Evolutionary conservation across 1,140 invertebrate species (phyloP).

Genomic region (Procambarus virginalis): DNA sequence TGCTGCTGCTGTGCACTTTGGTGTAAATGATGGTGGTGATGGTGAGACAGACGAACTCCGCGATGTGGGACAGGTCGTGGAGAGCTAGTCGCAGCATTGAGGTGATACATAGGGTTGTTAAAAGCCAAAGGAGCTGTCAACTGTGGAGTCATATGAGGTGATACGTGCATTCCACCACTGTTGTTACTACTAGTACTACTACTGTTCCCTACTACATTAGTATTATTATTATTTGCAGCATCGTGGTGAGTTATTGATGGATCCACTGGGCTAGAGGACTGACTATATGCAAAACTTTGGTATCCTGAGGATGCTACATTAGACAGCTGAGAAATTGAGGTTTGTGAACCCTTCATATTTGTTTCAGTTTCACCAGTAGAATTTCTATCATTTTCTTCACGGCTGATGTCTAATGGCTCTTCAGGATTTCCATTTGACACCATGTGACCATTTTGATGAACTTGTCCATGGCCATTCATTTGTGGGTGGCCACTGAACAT

Average conservation of each 20-base stretch:
- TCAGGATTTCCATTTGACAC: constrained; percentile 59
- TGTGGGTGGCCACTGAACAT: constrained; percentile 51
- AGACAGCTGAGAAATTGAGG: constrained; percentile 86
- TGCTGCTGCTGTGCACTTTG: constrained; percentile 62
- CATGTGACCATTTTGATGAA: constrained; percentile 59
- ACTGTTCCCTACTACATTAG: constrained; percentile 71
- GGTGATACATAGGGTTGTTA: constrained; percentile 87
- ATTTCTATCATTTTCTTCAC: constrained; percentile 65
- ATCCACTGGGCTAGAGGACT: constrained; percentile 92
- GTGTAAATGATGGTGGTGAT: constrained; percentile 54
- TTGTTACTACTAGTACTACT: constrained; percentile 71
- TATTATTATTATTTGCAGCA: constrained; percentile 66
- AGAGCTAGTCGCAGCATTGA: constrained; percentile 69
- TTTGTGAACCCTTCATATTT: constrained; percentile 78
- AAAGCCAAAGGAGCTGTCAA: constrained; percentile 84
- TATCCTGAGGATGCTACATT: constrained; percentile 91
- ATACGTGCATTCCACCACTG: constrained; percentile 60
- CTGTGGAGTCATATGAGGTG: constrained; percentile 68
- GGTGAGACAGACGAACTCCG: constrained; percentile 50
- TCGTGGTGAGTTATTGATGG: constrained; percentile 75
- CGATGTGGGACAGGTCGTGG: constrained; percentile 60
- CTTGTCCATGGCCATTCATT: constrained; percentile 48
- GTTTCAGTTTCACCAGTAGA: constrained; percentile 68
- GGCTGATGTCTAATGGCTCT: constrained; percentile 53
- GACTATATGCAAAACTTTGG: constrained; percentile 92